phyloP scores from a whole-genome alignment of 2,888 invertebrate genomes.

The Netelia inedita region DNA sequence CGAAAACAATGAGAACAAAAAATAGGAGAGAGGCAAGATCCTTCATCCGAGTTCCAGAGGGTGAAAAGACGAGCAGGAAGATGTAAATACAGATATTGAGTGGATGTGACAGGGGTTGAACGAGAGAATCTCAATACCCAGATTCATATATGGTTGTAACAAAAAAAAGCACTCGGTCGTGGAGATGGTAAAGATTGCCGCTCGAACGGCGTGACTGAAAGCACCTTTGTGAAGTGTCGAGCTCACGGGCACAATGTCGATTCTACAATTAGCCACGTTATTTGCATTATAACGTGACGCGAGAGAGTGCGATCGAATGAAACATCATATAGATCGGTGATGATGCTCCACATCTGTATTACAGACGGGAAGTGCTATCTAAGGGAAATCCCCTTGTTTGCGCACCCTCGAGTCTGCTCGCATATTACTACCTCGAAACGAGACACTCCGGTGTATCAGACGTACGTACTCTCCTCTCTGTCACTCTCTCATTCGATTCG shows the following conservation, averaged over 20 bases:
- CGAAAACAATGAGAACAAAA: slow-evolving; percentile 64
- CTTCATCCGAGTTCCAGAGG: slow-evolving; percentile 66
- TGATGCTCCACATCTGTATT: slow-evolving; percentile 22
- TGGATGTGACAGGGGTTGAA: slow-evolving; percentile 63
- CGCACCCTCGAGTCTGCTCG: background rate
- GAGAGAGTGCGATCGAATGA: slow-evolving; percentile 76
- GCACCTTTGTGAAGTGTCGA: slow-evolving; percentile 76
- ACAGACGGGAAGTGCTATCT: slow-evolving; percentile 4
- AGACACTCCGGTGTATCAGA: slow-evolving; percentile 24
- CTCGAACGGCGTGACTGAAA: slow-evolving; percentile 78
- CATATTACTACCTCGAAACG: slow-evolving; percentile 18
- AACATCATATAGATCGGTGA: slow-evolving; percentile 63
- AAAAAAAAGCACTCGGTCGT: slow-evolving; percentile 76
- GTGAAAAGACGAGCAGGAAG: slow-evolving; percentile 19
- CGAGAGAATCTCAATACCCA: slow-evolving; percentile 38
- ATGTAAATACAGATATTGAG: slow-evolving; percentile 63
- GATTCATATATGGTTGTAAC: slow-evolving; percentile 70
- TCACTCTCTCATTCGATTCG: slow-evolving; percentile 5
- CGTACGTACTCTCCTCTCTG: slow-evolving; percentile 29
- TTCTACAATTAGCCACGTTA: slow-evolving; percentile 84
- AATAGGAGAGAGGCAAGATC: slow-evolving; percentile 65
- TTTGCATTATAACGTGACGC: slow-evolving; percentile 82
- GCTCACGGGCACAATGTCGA: slow-evolving; percentile 78
- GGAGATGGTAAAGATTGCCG: slow-evolving; percentile 68
- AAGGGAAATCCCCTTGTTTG: slow-evolving; percentile 20